Base-by-base conservation (phyloP, 2,113 vertebrate genomes). In the Varanus salvator region DNA sequence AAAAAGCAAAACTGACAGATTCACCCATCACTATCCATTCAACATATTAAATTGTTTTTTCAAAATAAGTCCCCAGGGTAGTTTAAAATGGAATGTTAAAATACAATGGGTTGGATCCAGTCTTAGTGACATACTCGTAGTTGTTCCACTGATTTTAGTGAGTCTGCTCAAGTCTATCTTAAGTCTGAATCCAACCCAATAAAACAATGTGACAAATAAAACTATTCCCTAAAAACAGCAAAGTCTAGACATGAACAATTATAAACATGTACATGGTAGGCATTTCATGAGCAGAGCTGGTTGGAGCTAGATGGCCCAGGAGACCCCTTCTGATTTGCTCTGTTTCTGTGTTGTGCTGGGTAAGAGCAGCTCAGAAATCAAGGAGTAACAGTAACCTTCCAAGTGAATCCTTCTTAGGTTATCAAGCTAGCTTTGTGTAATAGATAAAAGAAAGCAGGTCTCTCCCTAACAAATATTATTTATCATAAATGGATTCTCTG, bases 331-430 rank as follows among this genome's bases (percentile, higher is more conserved):
- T 44, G 38, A 44, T 44, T 44, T 44, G 38, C 38, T 44, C 38
- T 44, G 38, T 44, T 44, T 44, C 38, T 44, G 38, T 44, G 38
- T 44, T 44, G 38, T 44, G 38, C 38, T 44, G 38, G 9, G 80
- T 44, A 71, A 3, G 21, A 81, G 11, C 29, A 77, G n/a, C 87
- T 4, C 91, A 86, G 5, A 80, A 90, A 80, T 11, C 83, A 72
- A 76, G 31, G 50, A n/a, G 6, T 72, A 19, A 0, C 52, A 12
- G 83, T 74, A 82, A 3, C 0, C 38, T 44, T 44, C 38, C 38
- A 44, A 44, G 38, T 44, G 38, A 44, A 44, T 0, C 0, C 44
- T 7, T 8, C 15, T 1, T 57, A 34, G 29, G 38, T 1, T 66
- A 3, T 7, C 7, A 85, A 50, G 86, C 52, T 29, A 81, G 3